These are phyloP conservation scores for Brenthis daphne DNA, from an alignment of 2,888 invertebrate species.

Conservation along the genomic window DNA sequence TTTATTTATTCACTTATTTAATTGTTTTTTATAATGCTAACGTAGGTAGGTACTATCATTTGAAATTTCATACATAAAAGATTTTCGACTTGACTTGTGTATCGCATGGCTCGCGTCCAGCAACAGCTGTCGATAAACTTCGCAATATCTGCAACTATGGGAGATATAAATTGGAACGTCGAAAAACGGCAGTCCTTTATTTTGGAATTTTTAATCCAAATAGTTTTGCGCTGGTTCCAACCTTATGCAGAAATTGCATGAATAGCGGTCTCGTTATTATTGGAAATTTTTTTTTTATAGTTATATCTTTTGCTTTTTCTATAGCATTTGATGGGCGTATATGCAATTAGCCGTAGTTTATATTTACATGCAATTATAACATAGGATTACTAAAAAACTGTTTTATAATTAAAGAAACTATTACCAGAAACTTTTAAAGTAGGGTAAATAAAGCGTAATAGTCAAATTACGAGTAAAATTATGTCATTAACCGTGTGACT, in stretches of 20 bases:
- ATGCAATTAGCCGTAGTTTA: no score
- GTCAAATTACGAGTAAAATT: background rate
- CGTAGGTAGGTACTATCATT: background rate
- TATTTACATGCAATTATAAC: no score
- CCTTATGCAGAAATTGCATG: conserved; percentile 1
- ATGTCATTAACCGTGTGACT: conserved; percentile 5
- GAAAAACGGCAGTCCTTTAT: conserved; percentile 17
- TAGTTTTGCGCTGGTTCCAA: conserved; percentile 4
- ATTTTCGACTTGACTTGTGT: conserved; percentile 11
- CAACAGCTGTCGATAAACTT: conserved; percentile 31
- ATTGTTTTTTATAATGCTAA: no score
- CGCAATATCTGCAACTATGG: conserved; percentile 17
- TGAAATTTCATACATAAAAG: background rate
- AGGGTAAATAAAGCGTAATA: background rate
- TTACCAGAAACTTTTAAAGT: background rate
- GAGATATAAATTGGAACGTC: conserved; percentile 18
- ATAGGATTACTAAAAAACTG: no score
- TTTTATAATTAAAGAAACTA: no score
- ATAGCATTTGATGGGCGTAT: background rate
- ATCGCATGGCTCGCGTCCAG: conserved; percentile 30
- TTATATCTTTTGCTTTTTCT: background rate
- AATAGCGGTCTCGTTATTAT: conserved; percentile 5
- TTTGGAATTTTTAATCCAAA: conserved; percentile 17
- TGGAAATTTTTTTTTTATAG: background rate
- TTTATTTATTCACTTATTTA: no score